phyloP scores from a whole-genome alignment of 2,113 vertebrate genomes.

The Peromyscus californicus region DNA sequence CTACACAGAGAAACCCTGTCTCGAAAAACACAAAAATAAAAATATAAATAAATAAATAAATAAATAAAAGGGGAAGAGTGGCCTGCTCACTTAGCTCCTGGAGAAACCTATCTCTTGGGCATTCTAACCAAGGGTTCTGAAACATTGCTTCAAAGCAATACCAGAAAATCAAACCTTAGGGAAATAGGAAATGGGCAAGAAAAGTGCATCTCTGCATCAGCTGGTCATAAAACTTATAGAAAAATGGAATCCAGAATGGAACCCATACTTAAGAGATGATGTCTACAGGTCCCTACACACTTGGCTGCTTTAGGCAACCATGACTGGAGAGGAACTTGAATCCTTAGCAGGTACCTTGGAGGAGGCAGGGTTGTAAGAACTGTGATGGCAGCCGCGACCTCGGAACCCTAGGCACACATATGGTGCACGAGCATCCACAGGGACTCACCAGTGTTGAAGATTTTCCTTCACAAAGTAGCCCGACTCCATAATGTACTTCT shows the following conservation, averaged over 20 bases:
- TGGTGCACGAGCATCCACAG: accelerated
- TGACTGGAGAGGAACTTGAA: neutral
- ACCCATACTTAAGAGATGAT: neutral
- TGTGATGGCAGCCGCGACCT: neutral
- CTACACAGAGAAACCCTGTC: no score
- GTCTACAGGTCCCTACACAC: neutral
- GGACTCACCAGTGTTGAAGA: slow-evolving; percentile 88
- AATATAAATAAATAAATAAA: no score
- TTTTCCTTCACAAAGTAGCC: slow-evolving; percentile 88
- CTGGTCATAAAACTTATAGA: neutral
- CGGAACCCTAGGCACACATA: neutral
- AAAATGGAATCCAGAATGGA: neutral
- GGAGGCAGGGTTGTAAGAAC: neutral
- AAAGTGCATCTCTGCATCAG: neutral
- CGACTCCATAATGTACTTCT: slow-evolving; percentile 83
- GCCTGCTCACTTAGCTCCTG: neutral
- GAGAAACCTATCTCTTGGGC: neutral
- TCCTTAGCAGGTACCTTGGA: neutral
- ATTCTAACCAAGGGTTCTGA: slow-evolving; percentile 38
- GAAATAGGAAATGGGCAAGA: slow-evolving; percentile 2
- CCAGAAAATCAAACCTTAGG: neutral
- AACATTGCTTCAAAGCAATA: slow-evolving; percentile 37
- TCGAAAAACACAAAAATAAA: no score
- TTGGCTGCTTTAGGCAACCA: neutral
- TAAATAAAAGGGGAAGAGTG: slow-evolving; percentile 46